A percentile compares a stretch with the other conserved stretches of the same genome.
phyloP scores from a whole-genome alignment of 1,140 invertebrate species.

The Psilanteris sp. region DNA sequence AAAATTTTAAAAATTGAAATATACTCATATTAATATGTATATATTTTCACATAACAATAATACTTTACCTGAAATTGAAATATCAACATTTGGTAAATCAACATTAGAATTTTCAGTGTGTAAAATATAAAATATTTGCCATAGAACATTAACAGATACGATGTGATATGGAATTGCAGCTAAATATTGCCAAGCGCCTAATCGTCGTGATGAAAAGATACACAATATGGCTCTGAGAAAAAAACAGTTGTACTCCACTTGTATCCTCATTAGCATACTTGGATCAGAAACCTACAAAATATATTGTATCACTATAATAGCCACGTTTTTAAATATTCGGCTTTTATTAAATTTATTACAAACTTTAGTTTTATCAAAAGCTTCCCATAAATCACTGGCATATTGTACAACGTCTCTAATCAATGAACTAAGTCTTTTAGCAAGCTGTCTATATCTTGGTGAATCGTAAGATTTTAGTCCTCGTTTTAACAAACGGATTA shows the following conservation, averaged over 20 bases:
- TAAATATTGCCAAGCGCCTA: slow-evolving; percentile 91
- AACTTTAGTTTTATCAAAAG: slow-evolving; percentile 77
- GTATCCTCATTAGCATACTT: slow-evolving; percentile 82
- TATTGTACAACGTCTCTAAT: slow-evolving; percentile 88
- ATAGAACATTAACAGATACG: slow-evolving; percentile 84
- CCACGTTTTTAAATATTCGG: too few relatives aligned
- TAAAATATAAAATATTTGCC: slow-evolving; percentile 85
- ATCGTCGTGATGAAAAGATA: slow-evolving; percentile 86
- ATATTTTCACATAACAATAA: background rate
- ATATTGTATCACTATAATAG: too few relatives aligned
- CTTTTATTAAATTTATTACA: slow-evolving; percentile 8
- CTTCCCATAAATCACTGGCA: slow-evolving; percentile 86
- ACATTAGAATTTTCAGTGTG: slow-evolving; percentile 74
- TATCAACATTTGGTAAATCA: slow-evolving; percentile 55
- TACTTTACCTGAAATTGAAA: slow-evolving; percentile 50
- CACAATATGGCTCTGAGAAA: slow-evolving; percentile 85
- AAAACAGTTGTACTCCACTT: slow-evolving; percentile 88
- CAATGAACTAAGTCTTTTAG: slow-evolving; percentile 85
- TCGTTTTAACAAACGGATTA: slow-evolving; percentile 83
- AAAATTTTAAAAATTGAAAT: too few relatives aligned
- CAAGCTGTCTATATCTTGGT: slow-evolving; percentile 85
- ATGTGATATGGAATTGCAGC: slow-evolving; percentile 87
- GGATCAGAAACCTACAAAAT: slow-evolving; percentile 73
- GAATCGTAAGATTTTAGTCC: slow-evolving; percentile 86
- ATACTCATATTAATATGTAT: too few relatives aligned